Conservation (phyloP, 2,797 vertebrate species). For the Molossus molossus region DNA sequence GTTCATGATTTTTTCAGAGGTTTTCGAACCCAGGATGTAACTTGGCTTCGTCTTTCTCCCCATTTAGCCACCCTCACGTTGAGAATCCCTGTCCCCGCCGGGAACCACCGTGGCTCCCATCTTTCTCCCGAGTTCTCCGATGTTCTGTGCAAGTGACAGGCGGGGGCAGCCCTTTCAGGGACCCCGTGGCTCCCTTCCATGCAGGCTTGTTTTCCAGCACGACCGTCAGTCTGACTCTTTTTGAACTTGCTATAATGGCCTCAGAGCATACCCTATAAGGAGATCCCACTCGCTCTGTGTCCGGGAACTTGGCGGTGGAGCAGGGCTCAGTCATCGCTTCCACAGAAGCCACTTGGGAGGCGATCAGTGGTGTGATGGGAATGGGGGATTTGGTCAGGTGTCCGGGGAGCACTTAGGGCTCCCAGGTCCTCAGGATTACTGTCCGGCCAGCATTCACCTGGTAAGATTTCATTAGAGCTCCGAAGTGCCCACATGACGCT, state of each 20-base stretch:
- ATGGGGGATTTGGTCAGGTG: background rate
- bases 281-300: constrained; percentile 39
- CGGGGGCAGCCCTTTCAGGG: background rate
- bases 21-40: background rate
- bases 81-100: background rate
- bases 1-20: background rate
- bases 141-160: background rate
- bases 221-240: background rate
- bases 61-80: background rate
- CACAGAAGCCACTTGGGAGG: constrained; percentile 6
- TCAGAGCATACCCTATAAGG: constrained; percentile 81
- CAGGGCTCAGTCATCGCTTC: constrained; percentile 27
- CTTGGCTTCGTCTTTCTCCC: background rate
- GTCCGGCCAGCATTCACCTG: background rate
- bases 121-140: background rate
- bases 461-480: background rate
- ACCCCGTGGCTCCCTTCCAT: background rate
- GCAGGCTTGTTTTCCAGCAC: constrained; percentile 33
- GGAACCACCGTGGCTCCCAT: fast-evolving
- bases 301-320: constrained; percentile 59
- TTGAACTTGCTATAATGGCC: constrained; percentile 4
- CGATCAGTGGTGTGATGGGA: background rate
- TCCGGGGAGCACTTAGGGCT: background rate
- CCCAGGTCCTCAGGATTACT: background rate
- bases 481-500: background rate